Conservation (phyloP, 2,797 vertebrate genomes). For the Gouania willdenowi region DNA sequence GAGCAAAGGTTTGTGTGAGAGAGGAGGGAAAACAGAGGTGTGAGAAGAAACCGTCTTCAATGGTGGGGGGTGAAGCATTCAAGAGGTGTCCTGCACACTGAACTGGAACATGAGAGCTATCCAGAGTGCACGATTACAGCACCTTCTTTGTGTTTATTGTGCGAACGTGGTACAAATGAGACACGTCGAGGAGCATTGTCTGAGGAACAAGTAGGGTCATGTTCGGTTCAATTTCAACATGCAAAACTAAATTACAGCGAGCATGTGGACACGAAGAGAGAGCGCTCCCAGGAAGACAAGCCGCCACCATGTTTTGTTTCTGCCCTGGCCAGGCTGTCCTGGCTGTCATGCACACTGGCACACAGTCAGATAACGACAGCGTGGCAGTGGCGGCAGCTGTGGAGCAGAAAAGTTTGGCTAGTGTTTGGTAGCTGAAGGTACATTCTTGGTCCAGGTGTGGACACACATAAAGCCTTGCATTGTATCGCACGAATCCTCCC, state of each 20-base stretch:
- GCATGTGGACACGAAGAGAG: constrained; percentile 31
- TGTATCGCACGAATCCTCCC: neutral
- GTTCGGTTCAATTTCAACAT: constrained; percentile 45
- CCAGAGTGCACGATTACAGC: constrained; percentile 27
- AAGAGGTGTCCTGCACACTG: constrained; percentile 29
- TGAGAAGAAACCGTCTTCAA: constrained; percentile 23
- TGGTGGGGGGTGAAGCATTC: constrained; percentile 4
- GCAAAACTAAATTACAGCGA: constrained; percentile 34
- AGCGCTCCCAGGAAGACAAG: constrained; percentile 39
- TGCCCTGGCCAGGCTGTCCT: constrained; percentile 37
- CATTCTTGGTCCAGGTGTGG: constrained; percentile 9
- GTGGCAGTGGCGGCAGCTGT: constrained; percentile 41
- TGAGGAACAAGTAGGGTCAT: constrained; percentile 53
- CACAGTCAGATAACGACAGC: constrained; percentile 40
- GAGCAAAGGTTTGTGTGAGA: neutral
- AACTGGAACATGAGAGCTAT: constrained; percentile 34
- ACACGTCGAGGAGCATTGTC: constrained; percentile 45
- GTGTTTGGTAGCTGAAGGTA: constrained; percentile 6
- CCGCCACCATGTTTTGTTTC: constrained; percentile 31
- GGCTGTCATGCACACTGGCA: constrained; percentile 31
- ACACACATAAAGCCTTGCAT: neutral
- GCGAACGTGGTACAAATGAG: constrained; percentile 45
- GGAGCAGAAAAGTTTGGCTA: constrained; percentile 22
- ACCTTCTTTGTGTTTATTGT: constrained; percentile 49
- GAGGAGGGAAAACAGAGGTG: neutral